These are phyloP conservation scores for Solen grandis DNA, from an alignment of 1,140 invertebrate genomes.

Conservation along the genomic window DNA sequence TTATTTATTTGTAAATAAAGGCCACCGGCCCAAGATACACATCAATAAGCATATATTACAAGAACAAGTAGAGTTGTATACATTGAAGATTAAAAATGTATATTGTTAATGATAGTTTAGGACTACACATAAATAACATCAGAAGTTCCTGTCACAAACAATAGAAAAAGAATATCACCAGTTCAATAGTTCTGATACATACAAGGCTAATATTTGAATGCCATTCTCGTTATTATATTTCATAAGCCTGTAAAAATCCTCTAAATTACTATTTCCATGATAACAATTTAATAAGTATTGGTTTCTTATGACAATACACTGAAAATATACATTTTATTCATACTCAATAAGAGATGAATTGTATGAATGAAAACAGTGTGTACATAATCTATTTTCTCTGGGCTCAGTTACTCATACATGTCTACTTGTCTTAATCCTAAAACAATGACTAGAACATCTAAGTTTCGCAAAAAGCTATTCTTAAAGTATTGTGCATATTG, in stretches of 20 bases:
- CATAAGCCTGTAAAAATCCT: no score
- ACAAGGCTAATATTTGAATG: neutral
- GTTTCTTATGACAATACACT: neutral
- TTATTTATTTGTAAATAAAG: neutral
- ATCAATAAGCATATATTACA: neutral
- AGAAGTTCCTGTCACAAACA: neutral
- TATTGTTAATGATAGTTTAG: neutral
- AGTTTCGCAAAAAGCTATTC: neutral
- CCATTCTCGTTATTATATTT: no score
- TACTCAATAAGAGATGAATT: neutral
- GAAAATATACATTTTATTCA: neutral
- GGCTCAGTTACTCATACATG: neutral
- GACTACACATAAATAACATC: no score
- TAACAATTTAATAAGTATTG: neutral
- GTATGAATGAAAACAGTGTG: neutral
- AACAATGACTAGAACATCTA: neutral
- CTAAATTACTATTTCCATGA: neutral
- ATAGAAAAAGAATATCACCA: neutral
- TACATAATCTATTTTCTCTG: neutral
- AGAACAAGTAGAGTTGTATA: neutral
- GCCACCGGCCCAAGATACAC: neutral
- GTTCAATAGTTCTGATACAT: neutral
- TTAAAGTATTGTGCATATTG: neutral
- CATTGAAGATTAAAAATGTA: neutral
- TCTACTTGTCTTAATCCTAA: neutral